Base-by-base conservation (phyloP, 2,797 vertebrate species). In the Alectoris magna region DNA sequence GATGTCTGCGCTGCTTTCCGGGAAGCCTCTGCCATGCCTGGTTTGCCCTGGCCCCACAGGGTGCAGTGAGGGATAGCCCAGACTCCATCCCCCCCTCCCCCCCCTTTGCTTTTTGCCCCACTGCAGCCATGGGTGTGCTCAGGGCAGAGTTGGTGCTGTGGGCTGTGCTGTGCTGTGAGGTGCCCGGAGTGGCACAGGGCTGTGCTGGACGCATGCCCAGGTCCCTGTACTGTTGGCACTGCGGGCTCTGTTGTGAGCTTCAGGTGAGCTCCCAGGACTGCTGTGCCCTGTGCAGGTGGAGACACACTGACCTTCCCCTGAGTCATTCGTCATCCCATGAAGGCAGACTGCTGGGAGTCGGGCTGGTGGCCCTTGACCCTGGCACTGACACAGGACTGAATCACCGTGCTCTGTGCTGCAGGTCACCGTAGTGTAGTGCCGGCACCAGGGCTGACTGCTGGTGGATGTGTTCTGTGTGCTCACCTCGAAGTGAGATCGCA, bases 391-490 rank as follows among this genome's bases (percentile, higher is more conserved):
- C 39, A 9, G 5, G 64, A 5, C 73, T 81, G 83, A 82, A 76
- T 91, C 85, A 59, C 4, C 3, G 4, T 5, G 8, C 10, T 7
- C 76, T 3, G 51, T 5, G 60, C 0, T 48, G 85, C 60, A 14
- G 39, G 64, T 79, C 10, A 48, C 4, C 11, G 3, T 1, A 26
- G 10, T 9, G 3, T 34, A 51, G 29, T 41, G 76, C 16, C 76
- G 22, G 43, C 63, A 27, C 1, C 15, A 43, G 53, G 79, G 10
- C 58, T 29, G 2, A 22, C 4, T 41, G 22, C 27, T 86, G 83
- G 48, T 77, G 88, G 73, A 86, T 41, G 83, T 74, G 66, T 56
- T 91, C 81, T 86, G 76, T 93, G 84, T 94, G 93, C 86, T 90
- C 81, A 70, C 78, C 60, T 59, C 10, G 21, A 79, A 88, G 26